These are phyloP conservation scores for Rhinogobio ventralis DNA, from an alignment of 2,797 vertebrate species.

Conservation along the genomic window DNA sequence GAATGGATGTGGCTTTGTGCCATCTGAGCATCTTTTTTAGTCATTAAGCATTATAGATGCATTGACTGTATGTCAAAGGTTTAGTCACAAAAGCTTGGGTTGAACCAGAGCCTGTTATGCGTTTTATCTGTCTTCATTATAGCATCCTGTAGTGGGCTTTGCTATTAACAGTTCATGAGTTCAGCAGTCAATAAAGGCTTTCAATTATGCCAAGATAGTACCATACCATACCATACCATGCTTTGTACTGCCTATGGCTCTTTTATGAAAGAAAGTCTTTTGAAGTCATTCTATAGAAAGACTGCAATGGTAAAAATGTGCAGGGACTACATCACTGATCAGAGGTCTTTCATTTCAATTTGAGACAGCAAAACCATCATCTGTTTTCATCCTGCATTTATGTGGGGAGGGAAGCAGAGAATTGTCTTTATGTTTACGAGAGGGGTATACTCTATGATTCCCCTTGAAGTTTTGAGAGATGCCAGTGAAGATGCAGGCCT, in stretches of 20 bases:
- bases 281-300: conserved; percentile 25
- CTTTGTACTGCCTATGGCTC: conserved; percentile 1
- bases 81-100: conserved; percentile 12
- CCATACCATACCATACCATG: neutral
- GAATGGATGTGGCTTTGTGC: conserved; percentile 39
- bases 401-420: conserved; percentile 57
- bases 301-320: neutral
- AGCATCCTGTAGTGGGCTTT: neutral
- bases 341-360: conserved; percentile 40
- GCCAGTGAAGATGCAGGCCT: conserved; percentile 69
- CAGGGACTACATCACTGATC: conserved; percentile 46
- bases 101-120: neutral
- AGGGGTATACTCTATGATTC: conserved; percentile 60
- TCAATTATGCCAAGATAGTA: neutral
- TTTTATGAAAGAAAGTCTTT: conserved; percentile 34
- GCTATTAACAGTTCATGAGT: conserved; percentile 20
- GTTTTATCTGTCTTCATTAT: conserved; percentile 11
- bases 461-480: conserved; percentile 72
- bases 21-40: conserved; percentile 34
- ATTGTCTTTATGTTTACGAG: conserved; percentile 58
- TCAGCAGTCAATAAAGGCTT: conserved; percentile 31
- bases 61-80: conserved; percentile 36
- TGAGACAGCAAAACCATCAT: conserved; percentile 29
- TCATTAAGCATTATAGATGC: conserved; percentile 50
- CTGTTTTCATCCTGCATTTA: conserved; percentile 42